These are phyloP conservation scores for Saturnia japonica DNA, from an alignment of 2,888 invertebrate species.

Conservation along the genomic window DNA sequence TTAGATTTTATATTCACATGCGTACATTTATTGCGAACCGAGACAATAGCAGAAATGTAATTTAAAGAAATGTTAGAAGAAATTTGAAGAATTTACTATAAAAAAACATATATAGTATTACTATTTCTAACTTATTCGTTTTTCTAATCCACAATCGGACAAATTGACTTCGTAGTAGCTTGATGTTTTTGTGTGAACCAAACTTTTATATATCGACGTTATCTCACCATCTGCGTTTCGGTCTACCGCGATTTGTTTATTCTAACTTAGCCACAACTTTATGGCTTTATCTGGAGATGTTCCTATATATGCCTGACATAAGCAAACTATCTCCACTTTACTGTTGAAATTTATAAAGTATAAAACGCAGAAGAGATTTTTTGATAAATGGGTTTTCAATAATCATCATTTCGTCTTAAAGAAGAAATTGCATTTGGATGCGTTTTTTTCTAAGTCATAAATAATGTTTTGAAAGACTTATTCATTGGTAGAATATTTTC, in stretches of 20 bases:
- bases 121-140: background rate
- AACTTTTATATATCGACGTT: background rate
- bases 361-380: background rate
- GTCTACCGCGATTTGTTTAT: background rate
- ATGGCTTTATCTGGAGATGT: background rate
- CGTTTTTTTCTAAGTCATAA: background rate
- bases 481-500: background rate
- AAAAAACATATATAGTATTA: too few species aligned
- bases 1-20: too few species aligned
- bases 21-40: too few species aligned
- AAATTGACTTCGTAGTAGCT: background rate
- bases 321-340: background rate
- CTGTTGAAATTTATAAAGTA: background rate
- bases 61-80: too few species aligned
- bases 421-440: background rate
- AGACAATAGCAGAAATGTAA: too few species aligned
- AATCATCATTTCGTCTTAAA: background rate
- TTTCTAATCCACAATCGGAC: background rate
- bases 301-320: background rate
- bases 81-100: too few species aligned
- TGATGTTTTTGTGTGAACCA: background rate
- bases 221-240: background rate
- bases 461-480: background rate
- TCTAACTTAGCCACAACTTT: background rate
- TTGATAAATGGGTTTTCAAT: background rate